phyloP scores from a whole-genome alignment of 2,797 vertebrate species.

The Pygocentrus nattereri region DNA sequence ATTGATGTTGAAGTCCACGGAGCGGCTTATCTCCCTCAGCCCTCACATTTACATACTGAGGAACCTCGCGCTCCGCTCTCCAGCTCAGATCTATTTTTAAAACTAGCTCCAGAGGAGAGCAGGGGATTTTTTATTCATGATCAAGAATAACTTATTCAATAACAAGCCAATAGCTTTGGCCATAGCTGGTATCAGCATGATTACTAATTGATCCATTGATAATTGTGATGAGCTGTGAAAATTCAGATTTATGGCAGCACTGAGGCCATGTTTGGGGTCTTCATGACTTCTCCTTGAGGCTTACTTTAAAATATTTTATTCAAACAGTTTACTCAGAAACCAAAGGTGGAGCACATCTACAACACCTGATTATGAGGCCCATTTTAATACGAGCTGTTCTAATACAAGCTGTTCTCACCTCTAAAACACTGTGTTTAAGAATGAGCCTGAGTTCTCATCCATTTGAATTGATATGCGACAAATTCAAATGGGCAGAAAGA shows the following conservation, averaged over 20 bases:
- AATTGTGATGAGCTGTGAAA: conserved; percentile 41
- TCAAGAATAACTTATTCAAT: conserved; percentile 57
- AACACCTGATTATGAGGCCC: not conserved
- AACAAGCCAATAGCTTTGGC: conserved; percentile 52
- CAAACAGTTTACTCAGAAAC: not conserved
- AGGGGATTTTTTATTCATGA: conserved; percentile 60
- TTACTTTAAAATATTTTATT: not conserved
- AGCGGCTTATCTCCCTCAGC: conserved; percentile 60
- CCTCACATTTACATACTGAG: conserved; percentile 62
- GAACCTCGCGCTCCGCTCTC: conserved; percentile 52
- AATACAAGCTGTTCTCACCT: not conserved
- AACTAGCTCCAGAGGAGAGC: conserved; percentile 51
- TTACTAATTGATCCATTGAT: conserved; percentile 51
- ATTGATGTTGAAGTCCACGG: conserved; percentile 66
- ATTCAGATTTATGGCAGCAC: conserved; percentile 1
- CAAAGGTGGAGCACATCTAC: conserved; percentile 2
- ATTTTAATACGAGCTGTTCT: conserved; percentile 13
- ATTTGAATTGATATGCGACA: conserved; percentile 21
- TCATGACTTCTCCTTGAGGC: conserved; percentile 1
- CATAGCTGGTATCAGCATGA: conserved; percentile 32
- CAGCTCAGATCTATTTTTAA: conserved; percentile 66
- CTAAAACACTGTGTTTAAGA: conserved; percentile 5
- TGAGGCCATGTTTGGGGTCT: conserved; percentile 13
- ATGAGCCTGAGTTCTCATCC: not conserved
- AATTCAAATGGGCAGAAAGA: conserved; percentile 31